phyloP scores from a whole-genome alignment of 2,888 invertebrate genomes.

The Camptogramma bilineatum region DNA sequence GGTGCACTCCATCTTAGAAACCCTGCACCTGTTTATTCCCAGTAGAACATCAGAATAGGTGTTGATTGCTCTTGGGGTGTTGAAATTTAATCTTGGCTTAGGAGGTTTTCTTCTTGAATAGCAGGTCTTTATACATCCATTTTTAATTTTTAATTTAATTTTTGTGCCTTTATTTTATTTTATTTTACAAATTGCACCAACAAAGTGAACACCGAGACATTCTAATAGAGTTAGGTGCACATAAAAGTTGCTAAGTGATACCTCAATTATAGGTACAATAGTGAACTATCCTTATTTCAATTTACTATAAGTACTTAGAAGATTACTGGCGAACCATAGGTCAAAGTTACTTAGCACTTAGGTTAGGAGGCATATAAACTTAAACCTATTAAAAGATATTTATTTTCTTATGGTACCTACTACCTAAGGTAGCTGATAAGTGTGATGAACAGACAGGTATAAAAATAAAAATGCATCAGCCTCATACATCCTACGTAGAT shows the following conservation, averaged over 20 bases:
- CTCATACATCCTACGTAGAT: slow-evolving; percentile 14
- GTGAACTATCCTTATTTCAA: too few relatives aligned
- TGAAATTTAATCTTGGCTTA: background rate
- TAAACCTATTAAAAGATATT: background rate
- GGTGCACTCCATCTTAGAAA: background rate
- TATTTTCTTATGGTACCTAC: background rate
- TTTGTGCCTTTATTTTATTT: too few relatives aligned
- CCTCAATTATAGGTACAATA: too few relatives aligned
- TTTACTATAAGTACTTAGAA: too few relatives aligned
- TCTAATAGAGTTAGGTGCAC: too few relatives aligned
- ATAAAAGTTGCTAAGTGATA: too few relatives aligned
- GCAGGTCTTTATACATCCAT: background rate
- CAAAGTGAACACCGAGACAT: too few relatives aligned
- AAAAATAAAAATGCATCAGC: slow-evolving; percentile 22
- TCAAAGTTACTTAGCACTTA: too few relatives aligned
- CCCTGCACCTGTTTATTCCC: background rate
- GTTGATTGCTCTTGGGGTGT: background rate
- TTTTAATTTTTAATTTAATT: background rate
- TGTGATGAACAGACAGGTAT: slow-evolving; percentile 11
- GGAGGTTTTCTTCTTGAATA: background rate
- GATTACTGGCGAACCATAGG: too few relatives aligned
- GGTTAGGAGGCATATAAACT: background rate
- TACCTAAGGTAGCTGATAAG: background rate
- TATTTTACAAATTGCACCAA: too few relatives aligned
- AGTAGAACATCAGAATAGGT: background rate